Conservation (phyloP, 2,797 vertebrate genomes). For the Pangasius krempfi region DNA sequence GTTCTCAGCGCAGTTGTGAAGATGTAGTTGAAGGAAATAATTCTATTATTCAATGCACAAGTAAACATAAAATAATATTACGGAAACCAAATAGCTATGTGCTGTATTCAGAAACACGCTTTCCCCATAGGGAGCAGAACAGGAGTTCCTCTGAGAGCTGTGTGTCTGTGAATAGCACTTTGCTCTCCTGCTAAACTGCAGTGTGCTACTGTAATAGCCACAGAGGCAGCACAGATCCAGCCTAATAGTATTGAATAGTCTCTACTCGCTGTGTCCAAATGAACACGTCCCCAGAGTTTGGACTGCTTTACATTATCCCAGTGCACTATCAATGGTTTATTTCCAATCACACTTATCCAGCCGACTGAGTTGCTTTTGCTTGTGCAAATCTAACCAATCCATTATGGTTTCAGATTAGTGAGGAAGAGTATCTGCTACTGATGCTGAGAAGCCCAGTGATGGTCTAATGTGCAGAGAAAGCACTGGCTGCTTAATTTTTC, state of each 20-base stretch:
- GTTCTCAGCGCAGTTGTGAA: not conserved
- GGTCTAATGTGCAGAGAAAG: conserved; percentile 25
- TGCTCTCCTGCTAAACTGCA: not conserved
- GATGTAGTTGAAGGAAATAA: not conserved
- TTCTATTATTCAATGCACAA: not conserved
- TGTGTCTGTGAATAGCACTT: not conserved
- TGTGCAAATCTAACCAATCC: conserved; percentile 46
- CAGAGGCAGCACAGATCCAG: not conserved
- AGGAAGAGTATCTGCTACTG: conserved; percentile 15
- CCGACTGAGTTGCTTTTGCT: conserved; percentile 15
- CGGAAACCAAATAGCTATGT: not conserved
- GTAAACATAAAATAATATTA: not conserved
- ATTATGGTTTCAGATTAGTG: conserved; percentile 27
- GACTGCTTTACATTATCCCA: conserved; percentile 12
- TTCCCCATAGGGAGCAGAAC: not conserved
- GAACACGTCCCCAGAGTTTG: conserved; percentile 19
- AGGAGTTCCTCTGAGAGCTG: conserved; percentile 8
- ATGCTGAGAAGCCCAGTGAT: conserved; percentile 32
- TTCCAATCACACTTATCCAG: conserved; percentile 24
- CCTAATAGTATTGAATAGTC: conserved; percentile 46
- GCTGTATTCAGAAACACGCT: not conserved
- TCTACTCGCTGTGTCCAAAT: conserved; percentile 48
- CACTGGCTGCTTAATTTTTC: conserved; percentile 70
- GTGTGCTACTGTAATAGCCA: conserved; percentile 17
- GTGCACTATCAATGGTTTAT: conserved; percentile 10